Evolutionary conservation across 2,113 vertebrate species (phyloP).

Genomic region (Grammomys surdaster): DNA sequence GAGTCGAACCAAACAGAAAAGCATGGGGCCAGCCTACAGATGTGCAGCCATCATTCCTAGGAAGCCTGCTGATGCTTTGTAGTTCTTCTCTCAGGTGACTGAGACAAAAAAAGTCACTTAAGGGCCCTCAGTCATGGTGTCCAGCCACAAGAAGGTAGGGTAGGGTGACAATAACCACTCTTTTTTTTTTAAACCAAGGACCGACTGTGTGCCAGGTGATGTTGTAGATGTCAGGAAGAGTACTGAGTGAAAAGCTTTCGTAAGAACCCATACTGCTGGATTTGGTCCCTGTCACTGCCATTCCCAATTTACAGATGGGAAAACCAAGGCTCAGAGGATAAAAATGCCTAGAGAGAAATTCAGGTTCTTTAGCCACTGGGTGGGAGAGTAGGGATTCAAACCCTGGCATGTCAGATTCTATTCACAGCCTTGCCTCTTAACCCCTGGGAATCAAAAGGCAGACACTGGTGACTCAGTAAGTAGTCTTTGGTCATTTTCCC

Average conservation of each 20-base stretch:
- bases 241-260: background rate
- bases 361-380: background rate
- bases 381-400: background rate
- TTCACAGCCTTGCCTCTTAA: background rate
- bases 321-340: background rate
- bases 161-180: background rate
- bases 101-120: background rate
- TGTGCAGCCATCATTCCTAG: background rate
- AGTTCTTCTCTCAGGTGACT: background rate
- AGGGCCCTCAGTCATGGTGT: background rate
- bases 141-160: background rate
- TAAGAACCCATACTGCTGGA: no score
- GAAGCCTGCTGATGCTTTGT: no score
- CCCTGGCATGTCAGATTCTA: background rate
- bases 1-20: background rate
- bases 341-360: no score
- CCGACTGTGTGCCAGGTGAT: background rate
- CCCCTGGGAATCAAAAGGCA: background rate
- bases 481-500: background rate
- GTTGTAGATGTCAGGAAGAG: background rate
- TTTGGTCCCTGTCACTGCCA: background rate
- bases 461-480: background rate
- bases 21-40: background rate
- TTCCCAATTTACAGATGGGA: background rate
- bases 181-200: background rate